A percentile compares a stretch with the other conserved stretches of the same genome.
Evolutionary conservation across 2,888 invertebrate genomes (phyloP).

Genomic region (Polia nebulosa): DNA sequence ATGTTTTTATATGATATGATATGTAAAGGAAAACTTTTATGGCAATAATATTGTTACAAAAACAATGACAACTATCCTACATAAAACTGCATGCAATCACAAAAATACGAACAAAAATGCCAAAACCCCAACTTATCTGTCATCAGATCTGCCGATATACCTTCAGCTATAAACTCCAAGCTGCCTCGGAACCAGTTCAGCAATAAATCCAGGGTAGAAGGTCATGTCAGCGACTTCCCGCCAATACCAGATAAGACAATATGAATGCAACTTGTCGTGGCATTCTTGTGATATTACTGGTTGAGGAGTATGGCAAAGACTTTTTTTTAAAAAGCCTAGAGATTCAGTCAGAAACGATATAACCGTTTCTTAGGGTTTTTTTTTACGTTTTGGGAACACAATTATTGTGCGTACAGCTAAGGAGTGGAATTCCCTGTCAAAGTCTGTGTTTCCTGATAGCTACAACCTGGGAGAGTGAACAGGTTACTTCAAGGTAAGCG

Average conservation of each 20-base stretch:
- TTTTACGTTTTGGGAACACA: too few species aligned
- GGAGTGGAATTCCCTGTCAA: too few species aligned
- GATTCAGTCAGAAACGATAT: too few species aligned
- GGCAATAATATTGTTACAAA: neutral
- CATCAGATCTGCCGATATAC: constrained; percentile 36
- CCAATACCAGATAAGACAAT: constrained; percentile 73
- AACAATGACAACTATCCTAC: neutral
- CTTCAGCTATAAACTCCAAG: constrained; percentile 30
- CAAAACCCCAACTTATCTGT: constrained; percentile 17
- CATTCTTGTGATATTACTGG: constrained; percentile 69
- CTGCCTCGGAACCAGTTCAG: constrained; percentile 43
- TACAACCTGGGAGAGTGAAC: too few species aligned
- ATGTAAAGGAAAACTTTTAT: neutral
- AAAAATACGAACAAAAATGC: constrained; percentile 5
- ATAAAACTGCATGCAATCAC: neutral
- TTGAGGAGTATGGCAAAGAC: constrained; percentile 25
- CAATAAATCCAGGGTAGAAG: constrained; percentile 70
- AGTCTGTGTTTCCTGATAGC: too few species aligned
- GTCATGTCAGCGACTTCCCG: constrained; percentile 72
- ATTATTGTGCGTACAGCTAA: too few species aligned
- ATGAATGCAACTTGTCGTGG: constrained; percentile 70
- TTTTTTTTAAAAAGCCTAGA: too few species aligned
- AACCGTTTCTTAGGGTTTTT: neutral
- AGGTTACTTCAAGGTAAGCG: too few species aligned
- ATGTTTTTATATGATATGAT: neutral